phyloP scores from a whole-genome alignment of 2,888 invertebrate species.

The Dicyrtoma fusca region DNA sequence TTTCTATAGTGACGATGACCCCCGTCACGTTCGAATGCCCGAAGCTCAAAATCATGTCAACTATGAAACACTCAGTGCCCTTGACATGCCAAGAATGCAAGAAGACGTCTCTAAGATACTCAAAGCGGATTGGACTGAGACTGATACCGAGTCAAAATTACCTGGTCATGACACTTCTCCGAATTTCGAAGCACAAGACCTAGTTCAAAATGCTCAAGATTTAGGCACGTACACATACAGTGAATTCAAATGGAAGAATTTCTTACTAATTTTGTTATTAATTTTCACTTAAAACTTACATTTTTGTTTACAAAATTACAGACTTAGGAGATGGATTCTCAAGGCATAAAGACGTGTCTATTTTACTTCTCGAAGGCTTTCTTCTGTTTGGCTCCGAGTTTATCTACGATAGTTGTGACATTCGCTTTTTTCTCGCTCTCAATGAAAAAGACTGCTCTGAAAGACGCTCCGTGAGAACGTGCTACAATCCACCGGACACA shows the following conservation, averaged over 20 bases:
- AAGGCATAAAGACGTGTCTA: conserved; percentile 45
- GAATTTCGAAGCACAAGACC: conserved; percentile 47
- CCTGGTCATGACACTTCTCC: conserved; percentile 40
- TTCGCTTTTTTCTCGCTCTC: conserved; percentile 49
- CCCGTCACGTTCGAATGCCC: conserved; percentile 40
- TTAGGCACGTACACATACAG: conserved; percentile 46
- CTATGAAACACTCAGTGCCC: conserved; percentile 46
- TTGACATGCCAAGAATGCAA: conserved; percentile 52
- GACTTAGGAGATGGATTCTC: conserved; percentile 46
- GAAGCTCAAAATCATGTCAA: conserved; percentile 53
- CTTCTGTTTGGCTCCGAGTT: conserved; percentile 45
- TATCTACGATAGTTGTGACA: conserved; percentile 48
- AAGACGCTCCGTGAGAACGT: conserved; percentile 39
- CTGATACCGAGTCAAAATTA: conserved; percentile 20
- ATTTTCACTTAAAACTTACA: too few species aligned
- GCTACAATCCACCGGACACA: conserved; percentile 50
- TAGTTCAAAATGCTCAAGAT: conserved; percentile 41
- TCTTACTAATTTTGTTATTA: too few species aligned
- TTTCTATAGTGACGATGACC: conserved; percentile 50
- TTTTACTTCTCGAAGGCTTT: conserved; percentile 53
- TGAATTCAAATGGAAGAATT: too few species aligned
- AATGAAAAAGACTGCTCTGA: conserved; percentile 44
- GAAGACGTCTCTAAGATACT: conserved; percentile 46
- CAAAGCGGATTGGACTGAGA: not conserved
- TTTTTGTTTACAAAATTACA: too few species aligned